Evolutionary conservation across 2,888 invertebrate genomes (phyloP), one percentile per base, ranked within the genome.

Genomic region (Lithosia quadra): DNA sequence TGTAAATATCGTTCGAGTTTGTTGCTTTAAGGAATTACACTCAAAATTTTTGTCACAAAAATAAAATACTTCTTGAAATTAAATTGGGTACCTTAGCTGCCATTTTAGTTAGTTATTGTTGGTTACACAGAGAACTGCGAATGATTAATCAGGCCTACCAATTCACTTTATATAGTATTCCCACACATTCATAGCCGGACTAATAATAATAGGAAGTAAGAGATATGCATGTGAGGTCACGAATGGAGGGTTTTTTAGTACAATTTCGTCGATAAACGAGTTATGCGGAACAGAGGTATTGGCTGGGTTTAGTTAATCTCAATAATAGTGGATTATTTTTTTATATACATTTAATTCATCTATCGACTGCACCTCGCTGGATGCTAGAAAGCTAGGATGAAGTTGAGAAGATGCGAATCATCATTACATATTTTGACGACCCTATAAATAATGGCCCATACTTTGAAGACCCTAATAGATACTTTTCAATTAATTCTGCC

Each of bases 171-270:
- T 90, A 90, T 89, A 90, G 79, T 66, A 60, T 76, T 83, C 89
- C 85, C 86, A 84, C 88, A 81, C 89, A 91, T 90, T 86, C 88
- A 86, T 83, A 90, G 90, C 80, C 81, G 81, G 82, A 86, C 88
- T 91, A 88, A 86, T 91, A 18, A 43, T 43, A 91, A 92, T 91
- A 94, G 94, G 94, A 94, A 94, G 92, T 93, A 91, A 91, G 83
- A 89, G 90, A 90, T 87, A 91, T 86, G 86, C 81, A 80, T 79
- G 89, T 91, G 93, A 81, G 94, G 94, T 92, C 94, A 91, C 83
- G 76, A 72, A 55, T 34, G 34, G 60, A 18, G 86, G 86, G 87
- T 87, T 90, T 92, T 91, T 91, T 91, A 85, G 87, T 90, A 89
- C 86, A 88, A 87, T 90, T 92, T 92, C 87, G 91, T 87, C 82